These are phyloP conservation scores for Coronaproctus castanopsis DNA, from an alignment of 2,888 invertebrate genomes.

Conservation along the genomic window DNA sequence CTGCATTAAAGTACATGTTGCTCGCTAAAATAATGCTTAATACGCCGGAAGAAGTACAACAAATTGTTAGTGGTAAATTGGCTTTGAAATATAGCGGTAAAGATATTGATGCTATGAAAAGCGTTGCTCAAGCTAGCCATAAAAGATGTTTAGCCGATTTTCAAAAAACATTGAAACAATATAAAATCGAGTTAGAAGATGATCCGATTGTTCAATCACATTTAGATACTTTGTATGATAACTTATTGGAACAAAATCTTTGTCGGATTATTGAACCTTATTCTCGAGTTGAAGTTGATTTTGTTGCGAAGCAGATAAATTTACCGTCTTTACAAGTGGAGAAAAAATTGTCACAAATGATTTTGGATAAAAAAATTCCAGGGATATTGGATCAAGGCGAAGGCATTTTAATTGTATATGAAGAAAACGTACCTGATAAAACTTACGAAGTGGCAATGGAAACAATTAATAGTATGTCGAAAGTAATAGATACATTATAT, in stretches of 20 bases:
- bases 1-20: conserved; percentile 97
- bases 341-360: conserved; percentile 96
- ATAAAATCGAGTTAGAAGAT: conserved; percentile 71
- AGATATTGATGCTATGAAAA: conserved; percentile 94
- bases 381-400: conserved; percentile 97
- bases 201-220: conserved; percentile 95
- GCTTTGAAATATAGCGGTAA: conserved; percentile 89
- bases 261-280: conserved; percentile 98
- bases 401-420: conserved; percentile 93
- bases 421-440: conserved; percentile 81
- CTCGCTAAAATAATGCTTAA: conserved; percentile 96
- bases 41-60: conserved; percentile 85
- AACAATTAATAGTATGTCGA: conserved; percentile 97
- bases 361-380: conserved; percentile 89
- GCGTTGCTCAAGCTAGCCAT: conserved; percentile 87
- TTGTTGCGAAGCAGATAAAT: conserved; percentile 77
- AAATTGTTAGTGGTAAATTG: conserved; percentile 87
- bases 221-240: conserved; percentile 88
- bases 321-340: conserved; percentile 81
- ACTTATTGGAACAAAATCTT: conserved; percentile 96
- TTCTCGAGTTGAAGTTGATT: conserved; percentile 76
- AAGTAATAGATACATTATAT: conserved; percentile 97
- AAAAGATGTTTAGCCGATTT: conserved; percentile 94
- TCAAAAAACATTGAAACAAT: conserved; percentile 68
- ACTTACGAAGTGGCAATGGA: conserved; percentile 94